These are phyloP conservation scores for Nasonia vitripennis DNA, from an alignment of 1,140 invertebrate genomes.

Conservation along the genomic window DNA sequence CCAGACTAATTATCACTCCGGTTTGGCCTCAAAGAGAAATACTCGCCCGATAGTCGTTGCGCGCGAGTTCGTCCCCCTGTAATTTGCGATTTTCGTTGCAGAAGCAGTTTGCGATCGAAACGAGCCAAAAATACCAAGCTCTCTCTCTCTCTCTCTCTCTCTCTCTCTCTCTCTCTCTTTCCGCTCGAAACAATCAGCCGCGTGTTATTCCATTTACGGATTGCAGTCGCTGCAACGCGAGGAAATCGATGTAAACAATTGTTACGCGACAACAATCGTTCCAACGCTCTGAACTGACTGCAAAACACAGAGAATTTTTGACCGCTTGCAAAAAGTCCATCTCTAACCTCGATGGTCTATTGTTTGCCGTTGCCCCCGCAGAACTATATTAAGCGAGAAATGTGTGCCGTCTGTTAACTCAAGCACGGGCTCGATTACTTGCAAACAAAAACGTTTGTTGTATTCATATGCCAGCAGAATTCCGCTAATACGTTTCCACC, in stretches of 20 bases:
- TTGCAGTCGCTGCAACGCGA: background rate
- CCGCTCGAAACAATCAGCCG: too few species aligned
- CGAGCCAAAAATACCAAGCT: background rate
- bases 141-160: too few species aligned
- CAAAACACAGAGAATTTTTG: too few species aligned
- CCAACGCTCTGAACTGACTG: too few species aligned
- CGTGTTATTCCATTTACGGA: background rate
- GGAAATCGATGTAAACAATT: background rate
- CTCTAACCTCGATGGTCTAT: background rate
- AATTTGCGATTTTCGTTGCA: conserved; percentile 8
- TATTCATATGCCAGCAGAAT: background rate
- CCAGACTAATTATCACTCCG: conserved; percentile 10
- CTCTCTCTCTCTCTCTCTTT: too few species aligned
- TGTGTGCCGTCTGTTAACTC: too few species aligned
- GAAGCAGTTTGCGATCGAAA: background rate
- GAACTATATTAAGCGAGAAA: too few species aligned
- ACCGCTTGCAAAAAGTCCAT: too few species aligned
- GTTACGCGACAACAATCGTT: too few species aligned
- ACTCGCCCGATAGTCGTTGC: background rate
- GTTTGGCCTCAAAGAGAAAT: background rate
- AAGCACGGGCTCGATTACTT: background rate
- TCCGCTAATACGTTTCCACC: background rate
- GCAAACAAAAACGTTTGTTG: too few species aligned
- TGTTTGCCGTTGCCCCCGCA: too few species aligned
- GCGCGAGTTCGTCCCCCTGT: background rate